Percentiles rank a stretch among this genome's conserved stretches.
Evolutionary conservation across 2,797 vertebrate genomes (phyloP).

Genomic region (Esox masquinongy): DNA sequence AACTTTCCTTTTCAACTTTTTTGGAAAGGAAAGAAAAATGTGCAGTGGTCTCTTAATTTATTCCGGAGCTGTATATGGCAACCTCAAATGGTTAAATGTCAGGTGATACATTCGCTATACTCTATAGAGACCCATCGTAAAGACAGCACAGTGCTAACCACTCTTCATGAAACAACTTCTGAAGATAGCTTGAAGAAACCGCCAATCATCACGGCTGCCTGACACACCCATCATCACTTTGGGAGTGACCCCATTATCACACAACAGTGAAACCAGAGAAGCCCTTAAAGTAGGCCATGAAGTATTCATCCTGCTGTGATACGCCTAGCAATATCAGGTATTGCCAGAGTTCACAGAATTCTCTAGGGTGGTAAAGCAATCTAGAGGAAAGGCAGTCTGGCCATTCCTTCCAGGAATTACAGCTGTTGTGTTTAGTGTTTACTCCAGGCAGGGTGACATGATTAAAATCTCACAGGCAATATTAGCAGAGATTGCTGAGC

Average conservation of each 20-base stretch:
- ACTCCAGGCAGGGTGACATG: slow-evolving; percentile 6
- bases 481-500: slow-evolving; percentile 33
- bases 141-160: slow-evolving; percentile 41
- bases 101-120: slow-evolving; percentile 37
- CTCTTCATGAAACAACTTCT: slow-evolving; percentile 49
- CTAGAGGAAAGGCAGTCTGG: background rate
- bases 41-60: too few species aligned
- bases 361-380: slow-evolving; percentile 24
- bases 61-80: too few species aligned
- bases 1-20: too few species aligned
- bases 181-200: slow-evolving; percentile 48
- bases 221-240: slow-evolving; percentile 56
- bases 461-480: slow-evolving; percentile 22
- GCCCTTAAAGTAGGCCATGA: slow-evolving; percentile 68
- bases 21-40: too few species aligned
- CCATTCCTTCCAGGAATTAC: slow-evolving; percentile 50
- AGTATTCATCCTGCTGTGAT: slow-evolving; percentile 67
- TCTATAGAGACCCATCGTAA: slow-evolving; percentile 40
- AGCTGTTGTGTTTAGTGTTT: slow-evolving; percentile 24
- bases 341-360: slow-evolving; percentile 52
- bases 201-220: slow-evolving; percentile 23
- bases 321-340: slow-evolving; percentile 60
- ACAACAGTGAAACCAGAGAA: slow-evolving; percentile 61
- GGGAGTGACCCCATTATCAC: slow-evolving; percentile 24
- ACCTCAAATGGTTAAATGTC: slow-evolving; percentile 32